These are phyloP conservation scores for Galaxea fascicularis DNA, from an alignment of 92 coral and sea anemone species.

Conservation along the genomic window DNA sequence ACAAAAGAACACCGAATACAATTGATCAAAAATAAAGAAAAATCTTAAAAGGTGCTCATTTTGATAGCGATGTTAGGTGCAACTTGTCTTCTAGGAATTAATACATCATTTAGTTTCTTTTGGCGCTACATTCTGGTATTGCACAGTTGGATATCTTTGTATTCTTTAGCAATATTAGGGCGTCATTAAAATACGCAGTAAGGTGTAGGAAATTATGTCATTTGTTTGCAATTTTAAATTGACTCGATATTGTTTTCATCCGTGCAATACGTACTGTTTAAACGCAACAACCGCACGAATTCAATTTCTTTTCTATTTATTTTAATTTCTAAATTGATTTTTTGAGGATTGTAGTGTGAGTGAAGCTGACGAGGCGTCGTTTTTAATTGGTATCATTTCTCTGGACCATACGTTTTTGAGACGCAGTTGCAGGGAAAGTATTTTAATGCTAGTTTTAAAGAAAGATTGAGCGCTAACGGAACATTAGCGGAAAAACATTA, in stretches of 20 bases:
- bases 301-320: neutral
- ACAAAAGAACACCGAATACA: neutral
- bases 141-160: constrained; percentile 16
- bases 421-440: neutral
- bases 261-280: neutral
- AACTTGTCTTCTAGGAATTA: neutral
- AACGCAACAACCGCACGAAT: neutral
- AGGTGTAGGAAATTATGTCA: constrained; percentile 4
- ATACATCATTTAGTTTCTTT: neutral
- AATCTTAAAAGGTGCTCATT: constrained; percentile 13
- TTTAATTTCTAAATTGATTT: neutral
- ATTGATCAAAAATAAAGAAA: neutral
- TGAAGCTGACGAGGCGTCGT: neutral
- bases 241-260: neutral
- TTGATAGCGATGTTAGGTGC: neutral
- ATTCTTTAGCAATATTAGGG: neutral
- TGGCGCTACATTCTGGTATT: neutral
- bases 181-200: constrained; percentile 12
- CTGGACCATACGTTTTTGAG: neutral
- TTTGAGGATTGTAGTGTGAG: neutral
- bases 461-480: neutral
- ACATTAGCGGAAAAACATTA: neutral
- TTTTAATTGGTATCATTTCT: neutral
- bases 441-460: neutral
- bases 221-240: neutral